Percentiles rank a stretch among this genome's conserved stretches.
Evolutionary conservation across 2,113 vertebrate genomes (phyloP).

Genomic region (Brienomyrus longianalis): DNA sequence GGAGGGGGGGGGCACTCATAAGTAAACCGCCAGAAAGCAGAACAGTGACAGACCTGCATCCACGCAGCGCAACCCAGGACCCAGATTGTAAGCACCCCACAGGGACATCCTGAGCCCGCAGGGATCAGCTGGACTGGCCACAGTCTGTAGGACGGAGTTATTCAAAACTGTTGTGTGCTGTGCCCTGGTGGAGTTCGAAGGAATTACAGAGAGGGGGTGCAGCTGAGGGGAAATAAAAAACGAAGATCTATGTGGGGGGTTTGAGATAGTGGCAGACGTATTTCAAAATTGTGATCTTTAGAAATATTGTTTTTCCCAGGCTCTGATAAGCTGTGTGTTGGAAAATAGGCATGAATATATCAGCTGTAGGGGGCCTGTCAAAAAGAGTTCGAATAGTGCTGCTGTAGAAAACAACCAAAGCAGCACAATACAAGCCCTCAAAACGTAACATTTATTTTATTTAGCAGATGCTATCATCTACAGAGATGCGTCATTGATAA

Average conservation of each 20-base stretch:
- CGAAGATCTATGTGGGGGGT: neutral
- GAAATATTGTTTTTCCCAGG: neutral
- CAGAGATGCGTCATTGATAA: no score
- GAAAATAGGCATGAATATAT: neutral
- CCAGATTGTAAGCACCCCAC: neutral
- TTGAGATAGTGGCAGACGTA: neutral
- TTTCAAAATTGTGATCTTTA: neutral
- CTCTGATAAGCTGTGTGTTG: neutral
- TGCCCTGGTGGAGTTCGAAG: no score
- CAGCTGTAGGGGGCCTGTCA: neutral
- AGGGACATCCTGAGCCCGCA: neutral
- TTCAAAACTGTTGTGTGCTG: no score
- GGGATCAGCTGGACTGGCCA: neutral
- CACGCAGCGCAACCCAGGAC: neutral
- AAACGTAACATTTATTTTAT: no score
- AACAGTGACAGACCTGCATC: neutral
- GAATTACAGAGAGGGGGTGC: no score
- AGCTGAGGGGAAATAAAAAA: neutral
- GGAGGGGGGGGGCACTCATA: neutral
- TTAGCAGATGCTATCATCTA: no score
- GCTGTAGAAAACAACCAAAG: neutral
- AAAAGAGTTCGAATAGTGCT: neutral
- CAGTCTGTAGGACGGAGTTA: neutral
- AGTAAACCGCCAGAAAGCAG: neutral
- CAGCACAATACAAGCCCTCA: no score